Percentiles rank a stretch among this genome's conserved stretches.
phyloP scores from a whole-genome alignment of 1,140 invertebrate genomes.

The Antheraea mylitta region DNA sequence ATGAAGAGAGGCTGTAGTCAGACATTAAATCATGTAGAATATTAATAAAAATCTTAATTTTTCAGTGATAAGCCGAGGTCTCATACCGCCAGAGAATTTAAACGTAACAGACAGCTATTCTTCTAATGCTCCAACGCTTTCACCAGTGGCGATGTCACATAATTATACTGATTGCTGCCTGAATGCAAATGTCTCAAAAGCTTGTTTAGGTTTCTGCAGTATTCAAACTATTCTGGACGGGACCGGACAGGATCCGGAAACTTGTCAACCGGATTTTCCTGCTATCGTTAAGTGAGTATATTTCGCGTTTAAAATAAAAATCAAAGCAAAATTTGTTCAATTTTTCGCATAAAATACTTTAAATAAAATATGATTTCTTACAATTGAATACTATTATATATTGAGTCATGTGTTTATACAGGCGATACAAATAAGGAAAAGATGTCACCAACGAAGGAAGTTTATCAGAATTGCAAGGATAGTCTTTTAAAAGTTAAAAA shows the following conservation, averaged over 20 bases:
- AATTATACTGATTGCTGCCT: slow-evolving; percentile 90
- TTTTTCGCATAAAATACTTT: too few species aligned
- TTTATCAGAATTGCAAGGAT: too few species aligned
- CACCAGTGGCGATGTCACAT: slow-evolving; percentile 76
- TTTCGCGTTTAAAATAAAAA: neutral
- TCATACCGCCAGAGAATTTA: slow-evolving; percentile 73
- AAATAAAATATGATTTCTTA: too few species aligned
- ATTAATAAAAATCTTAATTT: slow-evolving; percentile 14
- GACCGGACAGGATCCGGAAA: slow-evolving; percentile 87
- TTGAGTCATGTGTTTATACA: too few species aligned
- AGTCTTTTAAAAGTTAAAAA: too few species aligned
- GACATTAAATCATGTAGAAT: too few species aligned
- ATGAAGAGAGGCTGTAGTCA: too few species aligned
- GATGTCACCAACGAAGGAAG: too few species aligned
- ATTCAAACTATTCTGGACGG: slow-evolving; percentile 90
- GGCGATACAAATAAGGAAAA: too few species aligned
- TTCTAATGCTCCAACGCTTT: slow-evolving; percentile 65
- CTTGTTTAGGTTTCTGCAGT: slow-evolving; percentile 89
- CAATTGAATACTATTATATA: too few species aligned
- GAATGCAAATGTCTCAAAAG: slow-evolving; percentile 81
- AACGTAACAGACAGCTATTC: slow-evolving; percentile 74
- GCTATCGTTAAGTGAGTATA: slow-evolving; percentile 82
- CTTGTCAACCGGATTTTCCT: slow-evolving; percentile 88
- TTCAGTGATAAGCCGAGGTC: slow-evolving; percentile 80
- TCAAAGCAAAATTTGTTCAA: too few species aligned